Evolutionary conservation across 2,888 invertebrate species (phyloP).

Genomic region (Cheilosia vernalis): DNA sequence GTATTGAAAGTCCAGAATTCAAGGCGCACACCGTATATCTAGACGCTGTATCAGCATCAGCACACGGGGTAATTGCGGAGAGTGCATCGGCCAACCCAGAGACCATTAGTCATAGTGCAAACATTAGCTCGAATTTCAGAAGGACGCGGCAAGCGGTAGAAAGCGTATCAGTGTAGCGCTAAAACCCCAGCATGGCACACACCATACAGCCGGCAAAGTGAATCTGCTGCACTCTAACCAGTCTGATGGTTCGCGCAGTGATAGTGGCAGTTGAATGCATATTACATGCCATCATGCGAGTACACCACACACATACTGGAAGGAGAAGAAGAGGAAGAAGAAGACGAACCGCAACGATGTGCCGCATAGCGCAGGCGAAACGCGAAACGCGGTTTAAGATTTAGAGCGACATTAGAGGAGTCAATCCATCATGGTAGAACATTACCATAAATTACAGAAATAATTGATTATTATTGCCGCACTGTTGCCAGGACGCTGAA

Average conservation of each 20-base stretch:
- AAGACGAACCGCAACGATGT: slow-evolving; percentile 31
- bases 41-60: slow-evolving; percentile 26
- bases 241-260: slow-evolving; percentile 27
- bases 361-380: slow-evolving; percentile 69
- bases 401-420: slow-evolving; percentile 84
- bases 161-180: slow-evolving; percentile 76
- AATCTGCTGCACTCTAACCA: slow-evolving; percentile 62
- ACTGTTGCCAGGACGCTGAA: slow-evolving; percentile 75
- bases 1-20: slow-evolving; percentile 31
- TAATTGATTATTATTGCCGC: slow-evolving; percentile 83
- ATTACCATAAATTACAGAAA: slow-evolving; percentile 84
- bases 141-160: slow-evolving; percentile 77
- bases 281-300: slow-evolving; percentile 71
- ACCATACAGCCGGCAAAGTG: slow-evolving; percentile 43
- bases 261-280: slow-evolving; percentile 74
- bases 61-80: slow-evolving; percentile 56
- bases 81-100: slow-evolving; percentile 65
- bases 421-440: slow-evolving; percentile 84
- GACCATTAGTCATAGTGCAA: slow-evolving; percentile 75
- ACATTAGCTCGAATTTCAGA: slow-evolving; percentile 75
- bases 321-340: slow-evolving; percentile 22
- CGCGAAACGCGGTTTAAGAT: slow-evolving; percentile 78
- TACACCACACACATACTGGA: slow-evolving; percentile 63
- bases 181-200: slow-evolving; percentile 68
- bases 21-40: slow-evolving; percentile 27